These are phyloP conservation scores for Malurus elegans DNA, from an alignment of 2,113 vertebrate genomes.

Conservation along the genomic window DNA sequence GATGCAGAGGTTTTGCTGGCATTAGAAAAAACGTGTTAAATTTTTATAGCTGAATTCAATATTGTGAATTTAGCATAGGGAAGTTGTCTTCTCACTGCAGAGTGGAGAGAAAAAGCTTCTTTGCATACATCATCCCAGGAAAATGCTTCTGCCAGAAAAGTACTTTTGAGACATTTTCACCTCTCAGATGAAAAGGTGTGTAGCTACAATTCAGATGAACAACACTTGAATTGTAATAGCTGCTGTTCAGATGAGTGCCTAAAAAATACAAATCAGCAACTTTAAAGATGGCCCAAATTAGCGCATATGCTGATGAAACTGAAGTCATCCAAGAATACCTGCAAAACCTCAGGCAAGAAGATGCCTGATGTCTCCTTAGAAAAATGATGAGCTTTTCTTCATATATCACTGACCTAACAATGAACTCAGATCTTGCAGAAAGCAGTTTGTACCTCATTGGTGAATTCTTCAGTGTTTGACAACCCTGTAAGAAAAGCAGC, in stretches of 20 bases:
- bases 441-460: not conserved
- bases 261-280: not conserved
- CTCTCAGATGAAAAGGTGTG: not conserved
- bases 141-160: not conserved
- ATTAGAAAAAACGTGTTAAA: not conserved
- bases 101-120: not conserved
- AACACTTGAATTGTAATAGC: not conserved
- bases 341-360: slow-evolving; percentile 3
- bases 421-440: slow-evolving; percentile 33
- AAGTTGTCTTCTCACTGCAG: not conserved
- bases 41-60: not conserved
- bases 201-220: not conserved
- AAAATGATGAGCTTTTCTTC: slow-evolving; percentile 27
- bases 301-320: not conserved
- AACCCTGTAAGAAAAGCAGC: not conserved
- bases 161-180: not conserved
- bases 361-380: not conserved
- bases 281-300: not conserved
- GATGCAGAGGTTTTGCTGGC: not conserved
- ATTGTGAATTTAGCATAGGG: not conserved
- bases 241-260: not conserved
- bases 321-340: not conserved
- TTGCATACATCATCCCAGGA: not conserved
- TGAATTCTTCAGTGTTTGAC: not conserved
- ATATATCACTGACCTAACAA: slow-evolving; percentile 11